Percentiles rank a stretch among this genome's conserved stretches.
Conservation (phyloP, 2,113 vertebrate genomes). For the Rhegmatorhina hoffmannsi region DNA sequence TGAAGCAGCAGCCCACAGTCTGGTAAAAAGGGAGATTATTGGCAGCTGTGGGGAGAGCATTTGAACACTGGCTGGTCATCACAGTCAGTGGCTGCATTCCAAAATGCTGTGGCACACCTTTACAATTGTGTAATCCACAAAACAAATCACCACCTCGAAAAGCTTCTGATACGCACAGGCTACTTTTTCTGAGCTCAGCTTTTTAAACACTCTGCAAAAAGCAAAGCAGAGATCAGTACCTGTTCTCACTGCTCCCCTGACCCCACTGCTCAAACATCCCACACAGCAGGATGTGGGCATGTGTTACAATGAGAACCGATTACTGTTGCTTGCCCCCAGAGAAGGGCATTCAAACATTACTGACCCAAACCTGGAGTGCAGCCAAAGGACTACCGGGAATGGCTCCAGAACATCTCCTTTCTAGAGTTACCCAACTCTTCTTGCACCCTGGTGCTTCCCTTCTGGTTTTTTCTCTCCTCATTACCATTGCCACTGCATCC, state of each 20-base stretch:
- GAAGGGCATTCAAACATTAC: not conserved
- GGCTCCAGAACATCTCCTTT: not conserved
- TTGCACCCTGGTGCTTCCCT: not conserved
- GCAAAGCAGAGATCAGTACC: not conserved
- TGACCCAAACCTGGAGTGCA: not conserved
- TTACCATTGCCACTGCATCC: not conserved
- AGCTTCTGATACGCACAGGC: not conserved
- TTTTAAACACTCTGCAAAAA: not conserved
- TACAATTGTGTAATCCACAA: not conserved
- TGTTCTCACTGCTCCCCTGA: not conserved
- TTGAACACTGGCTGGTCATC: not conserved
- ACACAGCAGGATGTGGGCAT: not conserved
- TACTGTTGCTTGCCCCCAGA: not conserved
- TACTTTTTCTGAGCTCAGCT: not conserved
- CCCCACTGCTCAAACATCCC: not conserved
- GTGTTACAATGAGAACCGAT: not conserved
- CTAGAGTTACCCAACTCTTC: not conserved
- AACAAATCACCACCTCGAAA: not conserved
- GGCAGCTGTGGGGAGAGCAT: rapidly evolving
- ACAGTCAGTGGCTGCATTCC: not conserved
- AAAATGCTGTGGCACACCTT: not conserved
- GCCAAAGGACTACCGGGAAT: not conserved
- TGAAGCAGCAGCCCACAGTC: not conserved
- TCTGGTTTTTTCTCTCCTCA: not conserved
- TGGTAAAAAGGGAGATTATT: not conserved